Evolutionary conservation across 2,888 invertebrate species (phyloP), one percentile per base, ranked within the genome.

Genomic region (Aleiodes testaceus): DNA sequence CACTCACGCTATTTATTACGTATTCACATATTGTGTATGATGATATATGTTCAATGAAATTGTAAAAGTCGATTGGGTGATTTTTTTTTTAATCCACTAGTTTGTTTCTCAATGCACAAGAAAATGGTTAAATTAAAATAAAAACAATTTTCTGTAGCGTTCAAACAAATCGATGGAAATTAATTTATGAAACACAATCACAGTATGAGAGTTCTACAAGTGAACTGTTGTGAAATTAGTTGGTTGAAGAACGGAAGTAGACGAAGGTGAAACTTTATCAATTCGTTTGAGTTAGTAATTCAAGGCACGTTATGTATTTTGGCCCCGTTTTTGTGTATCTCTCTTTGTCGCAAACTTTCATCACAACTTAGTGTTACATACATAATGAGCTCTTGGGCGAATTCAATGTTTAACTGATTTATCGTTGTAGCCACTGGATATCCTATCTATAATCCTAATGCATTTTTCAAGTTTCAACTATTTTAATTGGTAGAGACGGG

Each of bases 261-360:
- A 42, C 59, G 59, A 59, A 59, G 36, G 59, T 59, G 59, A 59
- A 59, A 59, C 36, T 59, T 55, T 59, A 59, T 59, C 59, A 16
- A 18, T 36, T 36, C 36, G 36, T 36, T 26, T 14, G 6, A 36
- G 14, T 59, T 59, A 11, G 6, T 16, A 59, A 42, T 36, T 36
- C 36, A 1, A 18, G 59, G 14, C 59, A 59, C 59, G 59, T 59
- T 36, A 16, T 14, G 36, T 36, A 59, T 59, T 59, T 59, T 14
- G 59, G 59, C n/a, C n/a, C 36, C 59, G 59, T 36, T 36, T 36
- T 36, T 11, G 36, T 36, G 9, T 36, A 36, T 36, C 36, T 36
- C 36, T 36, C 36, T 6, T 59, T 59, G 59, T 59, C 59, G 36
- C 42, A 14, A 42, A 59, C 59, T 59, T 59, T 59, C 59, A 59